Percentiles rank a stretch among this genome's conserved stretches.
Conservation (phyloP, 2,797 vertebrate species). For the Lacerta agilis region DNA sequence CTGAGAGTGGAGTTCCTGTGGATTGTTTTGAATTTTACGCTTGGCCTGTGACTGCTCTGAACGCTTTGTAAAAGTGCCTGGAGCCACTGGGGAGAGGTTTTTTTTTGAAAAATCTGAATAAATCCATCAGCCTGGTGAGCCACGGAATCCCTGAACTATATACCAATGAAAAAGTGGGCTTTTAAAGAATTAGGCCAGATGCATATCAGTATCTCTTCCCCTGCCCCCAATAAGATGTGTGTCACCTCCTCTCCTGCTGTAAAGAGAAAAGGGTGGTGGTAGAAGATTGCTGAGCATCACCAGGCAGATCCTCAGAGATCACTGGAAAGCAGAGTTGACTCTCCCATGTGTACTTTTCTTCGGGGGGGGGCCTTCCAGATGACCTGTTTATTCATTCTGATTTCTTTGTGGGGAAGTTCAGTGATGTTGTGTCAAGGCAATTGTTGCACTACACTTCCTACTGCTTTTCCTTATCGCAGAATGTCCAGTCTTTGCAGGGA, state of each 20-base stretch:
- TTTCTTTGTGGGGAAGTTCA: too few relatives aligned
- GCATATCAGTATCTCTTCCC: not conserved
- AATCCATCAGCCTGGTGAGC: conserved; percentile 18
- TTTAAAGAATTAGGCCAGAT: conserved; percentile 9
- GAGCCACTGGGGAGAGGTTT: not conserved
- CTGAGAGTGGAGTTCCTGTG: not conserved
- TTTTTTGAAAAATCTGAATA: conserved; percentile 10
- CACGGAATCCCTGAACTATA: not conserved
- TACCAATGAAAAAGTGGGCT: conserved; percentile 9
- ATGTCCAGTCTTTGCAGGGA: too few relatives aligned
- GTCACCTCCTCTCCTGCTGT: not conserved
- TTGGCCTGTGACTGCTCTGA: conserved; percentile 4
- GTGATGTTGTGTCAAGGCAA: too few relatives aligned
- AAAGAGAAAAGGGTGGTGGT: not conserved
- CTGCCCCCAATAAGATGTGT: not conserved
- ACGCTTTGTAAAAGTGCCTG: not conserved
- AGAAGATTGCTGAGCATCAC: not conserved
- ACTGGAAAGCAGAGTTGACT: not conserved
- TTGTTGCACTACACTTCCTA: too few relatives aligned
- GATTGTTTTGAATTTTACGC: conserved; percentile 23
- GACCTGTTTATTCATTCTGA: too few relatives aligned
- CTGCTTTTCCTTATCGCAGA: too few relatives aligned
- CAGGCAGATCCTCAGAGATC: too few relatives aligned
- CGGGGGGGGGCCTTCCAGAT: accelerated
- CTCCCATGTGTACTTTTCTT: not conserved